Evolutionary conservation across 1,140 invertebrate species (phyloP).

Genomic region (Mamestra configurata): DNA sequence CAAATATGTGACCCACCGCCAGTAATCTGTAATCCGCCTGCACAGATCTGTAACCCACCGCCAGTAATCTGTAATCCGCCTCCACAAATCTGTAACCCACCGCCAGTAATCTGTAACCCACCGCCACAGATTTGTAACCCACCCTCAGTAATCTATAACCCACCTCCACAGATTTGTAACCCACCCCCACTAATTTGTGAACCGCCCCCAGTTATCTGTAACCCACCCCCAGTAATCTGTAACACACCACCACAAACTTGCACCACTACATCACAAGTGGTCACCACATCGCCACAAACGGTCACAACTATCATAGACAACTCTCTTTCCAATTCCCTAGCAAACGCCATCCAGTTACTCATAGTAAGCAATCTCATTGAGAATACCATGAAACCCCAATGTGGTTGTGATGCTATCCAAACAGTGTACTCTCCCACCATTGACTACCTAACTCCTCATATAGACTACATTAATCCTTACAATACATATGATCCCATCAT

Average conservation of each 20-base stretch:
- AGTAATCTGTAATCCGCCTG: background rate
- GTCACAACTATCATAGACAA: constrained; percentile 70
- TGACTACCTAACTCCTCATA: constrained; percentile 31
- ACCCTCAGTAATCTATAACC: background rate
- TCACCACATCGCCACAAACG: constrained; percentile 30
- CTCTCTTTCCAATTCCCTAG: constrained; percentile 69
- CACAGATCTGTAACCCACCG: background rate
- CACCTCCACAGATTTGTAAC: background rate
- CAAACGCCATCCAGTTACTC: constrained; percentile 72
- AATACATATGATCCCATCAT: constrained; percentile 21
- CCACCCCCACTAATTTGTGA: background rate
- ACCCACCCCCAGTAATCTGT: background rate
- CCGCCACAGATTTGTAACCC: background rate
- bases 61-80: background rate
- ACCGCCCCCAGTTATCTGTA: background rate
- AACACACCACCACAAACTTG: background rate
- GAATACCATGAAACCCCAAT: constrained; percentile 51
- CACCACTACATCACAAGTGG: background rate
- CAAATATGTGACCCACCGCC: background rate
- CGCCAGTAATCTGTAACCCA: background rate
- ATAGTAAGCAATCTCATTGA: constrained; percentile 72
- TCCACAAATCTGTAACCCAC: constrained; percentile 6
- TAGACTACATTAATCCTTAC: constrained; percentile 9
- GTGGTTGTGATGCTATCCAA: background rate
- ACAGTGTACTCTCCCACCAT: constrained; percentile 26